Evolutionary conservation across 2,888 invertebrate species (phyloP).

Genomic region (Drosophila demipolita): DNA sequence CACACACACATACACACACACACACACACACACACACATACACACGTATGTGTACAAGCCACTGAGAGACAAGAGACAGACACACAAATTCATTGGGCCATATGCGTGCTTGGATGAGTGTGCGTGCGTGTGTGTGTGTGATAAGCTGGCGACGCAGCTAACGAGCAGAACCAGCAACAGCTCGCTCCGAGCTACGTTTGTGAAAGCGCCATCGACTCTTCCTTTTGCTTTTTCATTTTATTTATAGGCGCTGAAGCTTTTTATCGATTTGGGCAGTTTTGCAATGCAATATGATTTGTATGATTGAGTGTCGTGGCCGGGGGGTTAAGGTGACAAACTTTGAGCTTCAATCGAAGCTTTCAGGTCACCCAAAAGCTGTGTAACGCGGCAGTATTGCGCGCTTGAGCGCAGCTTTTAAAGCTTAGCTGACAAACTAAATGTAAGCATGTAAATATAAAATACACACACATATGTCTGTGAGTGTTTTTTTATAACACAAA

Average conservation of each 20-base stretch:
- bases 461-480: background rate
- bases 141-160: constrained; percentile 73
- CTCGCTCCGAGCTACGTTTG: constrained; percentile 48
- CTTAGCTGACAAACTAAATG: constrained; percentile 12
- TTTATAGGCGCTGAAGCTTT: constrained; percentile 52
- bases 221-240: constrained; percentile 18
- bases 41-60: constrained; percentile 16
- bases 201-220: constrained; percentile 1
- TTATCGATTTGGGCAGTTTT: constrained; percentile 52
- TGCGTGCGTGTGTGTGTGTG: constrained; percentile 40
- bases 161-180: constrained; percentile 20
- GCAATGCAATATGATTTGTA: constrained; percentile 1
- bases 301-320: background rate
- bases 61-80: constrained; percentile 15
- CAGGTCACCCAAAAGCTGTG: constrained; percentile 15
- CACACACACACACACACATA: background rate
- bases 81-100: constrained; percentile 20
- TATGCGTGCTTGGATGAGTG: constrained; percentile 14
- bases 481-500: constrained; percentile 12
- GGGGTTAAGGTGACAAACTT: constrained; percentile 28
- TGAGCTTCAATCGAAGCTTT: constrained; percentile 50
- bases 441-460: background rate
- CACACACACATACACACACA: constrained; percentile 5
- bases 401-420: constrained; percentile 53
- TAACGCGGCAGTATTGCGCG: background rate